phyloP scores from a whole-genome alignment of 2,797 vertebrate genomes.

The Syngnathus acus region DNA sequence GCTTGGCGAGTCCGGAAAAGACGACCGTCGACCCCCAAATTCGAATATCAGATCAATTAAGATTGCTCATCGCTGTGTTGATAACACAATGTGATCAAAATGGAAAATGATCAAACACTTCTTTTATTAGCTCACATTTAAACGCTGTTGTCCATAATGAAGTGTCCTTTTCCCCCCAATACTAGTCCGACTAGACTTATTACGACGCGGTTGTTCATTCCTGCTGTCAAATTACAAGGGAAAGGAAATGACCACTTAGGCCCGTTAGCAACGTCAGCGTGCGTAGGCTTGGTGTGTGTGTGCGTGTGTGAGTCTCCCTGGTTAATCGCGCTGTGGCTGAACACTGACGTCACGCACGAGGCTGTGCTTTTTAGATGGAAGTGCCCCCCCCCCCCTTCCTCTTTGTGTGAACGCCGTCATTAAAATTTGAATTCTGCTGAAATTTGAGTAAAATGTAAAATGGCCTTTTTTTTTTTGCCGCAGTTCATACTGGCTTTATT shows the following conservation, averaged over 20 bases:
- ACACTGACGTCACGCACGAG: background rate
- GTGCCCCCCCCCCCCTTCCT: too few relatives aligned
- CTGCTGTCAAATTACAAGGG: background rate
- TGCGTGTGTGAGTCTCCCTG: background rate
- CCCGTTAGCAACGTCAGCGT: background rate
- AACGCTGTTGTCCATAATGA: background rate
- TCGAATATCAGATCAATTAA: slow-evolving; percentile 20
- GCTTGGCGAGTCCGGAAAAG: slow-evolving; percentile 24
- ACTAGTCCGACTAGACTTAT: background rate
- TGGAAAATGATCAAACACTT: too few relatives aligned
- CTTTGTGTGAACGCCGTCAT: too few relatives aligned
- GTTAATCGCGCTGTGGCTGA: background rate
- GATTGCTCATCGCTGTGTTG: background rate
- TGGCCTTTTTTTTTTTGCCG: too few relatives aligned
- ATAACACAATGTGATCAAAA: too few relatives aligned
- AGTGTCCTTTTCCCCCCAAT: background rate
- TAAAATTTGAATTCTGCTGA: too few relatives aligned
- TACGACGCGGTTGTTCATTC: background rate
- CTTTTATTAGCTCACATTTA: background rate
- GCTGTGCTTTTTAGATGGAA: too few relatives aligned
- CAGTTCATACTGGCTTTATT: background rate
- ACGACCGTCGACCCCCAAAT: slow-evolving; percentile 17
- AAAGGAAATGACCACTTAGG: slow-evolving; percentile 3
- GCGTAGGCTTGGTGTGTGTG: background rate
- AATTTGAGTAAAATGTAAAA: too few relatives aligned